phyloP scores from a whole-genome alignment of 2,797 vertebrate species.

The Tragopan temminckii region DNA sequence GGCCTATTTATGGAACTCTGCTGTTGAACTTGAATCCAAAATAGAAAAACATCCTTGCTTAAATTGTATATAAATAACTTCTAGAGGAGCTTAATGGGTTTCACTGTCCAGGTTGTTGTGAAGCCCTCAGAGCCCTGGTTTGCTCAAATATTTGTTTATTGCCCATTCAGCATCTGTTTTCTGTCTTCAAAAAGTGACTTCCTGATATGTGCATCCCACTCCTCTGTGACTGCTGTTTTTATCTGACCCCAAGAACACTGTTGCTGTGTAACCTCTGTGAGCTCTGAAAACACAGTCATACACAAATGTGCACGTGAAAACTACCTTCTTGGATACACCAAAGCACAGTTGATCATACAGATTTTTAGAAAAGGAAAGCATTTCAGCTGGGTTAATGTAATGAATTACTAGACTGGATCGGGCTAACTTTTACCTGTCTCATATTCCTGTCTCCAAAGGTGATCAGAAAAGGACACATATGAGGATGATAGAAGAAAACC shows the following conservation, averaged over 20 bases:
- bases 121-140: background rate
- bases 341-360: background rate
- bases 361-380: background rate
- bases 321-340: background rate
- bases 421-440: background rate
- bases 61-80: slow-evolving; percentile 52
- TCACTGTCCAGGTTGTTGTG: background rate
- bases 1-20: slow-evolving; percentile 59
- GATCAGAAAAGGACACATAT: background rate
- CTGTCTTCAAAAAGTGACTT: background rate
- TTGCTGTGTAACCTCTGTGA: background rate
- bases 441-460: background rate
- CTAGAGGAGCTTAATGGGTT: background rate
- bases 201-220: background rate
- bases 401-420: background rate
- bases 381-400: background rate
- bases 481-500: background rate
- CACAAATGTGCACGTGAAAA: background rate
- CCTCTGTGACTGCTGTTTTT: background rate
- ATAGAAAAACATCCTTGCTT: background rate
- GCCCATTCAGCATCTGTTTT: background rate
- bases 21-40: slow-evolving; percentile 61
- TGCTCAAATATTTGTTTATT: background rate
- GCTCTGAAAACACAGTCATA: background rate
- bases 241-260: background rate